phyloP scores from a whole-genome alignment of 2,113 vertebrate genomes.

The Microtus pennsylvanicus region DNA sequence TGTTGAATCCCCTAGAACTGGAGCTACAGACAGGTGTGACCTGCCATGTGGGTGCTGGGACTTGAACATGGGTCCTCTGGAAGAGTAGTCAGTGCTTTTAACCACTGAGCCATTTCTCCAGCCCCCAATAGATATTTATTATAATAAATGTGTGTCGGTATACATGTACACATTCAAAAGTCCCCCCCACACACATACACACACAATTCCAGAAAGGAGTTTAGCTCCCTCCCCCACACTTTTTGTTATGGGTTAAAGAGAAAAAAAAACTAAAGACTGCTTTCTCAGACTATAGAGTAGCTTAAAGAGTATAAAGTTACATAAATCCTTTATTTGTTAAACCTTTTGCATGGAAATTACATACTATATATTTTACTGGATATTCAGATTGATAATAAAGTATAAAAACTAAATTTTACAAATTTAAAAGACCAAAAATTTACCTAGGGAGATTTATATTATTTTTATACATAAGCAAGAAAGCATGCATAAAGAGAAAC shows the following conservation, averaged over 20 bases:
- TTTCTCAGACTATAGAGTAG: neutral
- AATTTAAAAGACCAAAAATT: conserved; percentile 9
- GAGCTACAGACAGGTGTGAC: no score
- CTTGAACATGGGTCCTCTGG: no score
- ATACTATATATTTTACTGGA: neutral
- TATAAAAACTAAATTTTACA: conserved; percentile 1
- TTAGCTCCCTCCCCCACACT: neutral
- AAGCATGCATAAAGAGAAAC: neutral
- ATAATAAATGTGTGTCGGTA: neutral
- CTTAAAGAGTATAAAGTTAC: neutral
- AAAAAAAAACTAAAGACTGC: neutral
- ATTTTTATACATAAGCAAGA: neutral
- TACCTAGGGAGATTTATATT: neutral
- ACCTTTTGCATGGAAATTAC: neutral
- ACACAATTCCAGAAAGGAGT: neutral
- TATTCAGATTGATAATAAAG: neutral
- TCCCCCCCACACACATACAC: neutral
- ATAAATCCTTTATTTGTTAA: neutral
- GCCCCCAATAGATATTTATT: neutral
- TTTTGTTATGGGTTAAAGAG: neutral
- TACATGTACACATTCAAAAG: neutral
- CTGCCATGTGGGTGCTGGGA: no score
- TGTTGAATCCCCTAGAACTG: no score
- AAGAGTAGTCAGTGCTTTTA: no score
- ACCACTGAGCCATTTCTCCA: no score